These are phyloP conservation scores for Ptiloglossa arizonensis DNA, from an alignment of 1,140 invertebrate genomes.

Conservation along the genomic window DNA sequence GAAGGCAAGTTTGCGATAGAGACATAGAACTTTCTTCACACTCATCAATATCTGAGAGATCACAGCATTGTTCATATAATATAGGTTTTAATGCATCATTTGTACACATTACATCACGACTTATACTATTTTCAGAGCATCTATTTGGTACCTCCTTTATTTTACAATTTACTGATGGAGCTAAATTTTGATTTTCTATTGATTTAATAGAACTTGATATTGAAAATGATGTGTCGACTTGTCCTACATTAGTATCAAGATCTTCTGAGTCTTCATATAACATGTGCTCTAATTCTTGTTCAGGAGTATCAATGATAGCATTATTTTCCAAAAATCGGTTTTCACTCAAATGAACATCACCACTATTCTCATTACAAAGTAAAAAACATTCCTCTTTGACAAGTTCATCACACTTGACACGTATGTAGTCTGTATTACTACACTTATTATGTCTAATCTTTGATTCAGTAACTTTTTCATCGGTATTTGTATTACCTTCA, in stretches of 20 bases:
- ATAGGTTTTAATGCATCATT: conserved; percentile 51
- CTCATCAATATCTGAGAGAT: conserved; percentile 68
- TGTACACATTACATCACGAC: conserved; percentile 27
- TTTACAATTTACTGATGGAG: conserved; percentile 1
- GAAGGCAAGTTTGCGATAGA: conserved; percentile 47
- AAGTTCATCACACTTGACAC: conserved; percentile 40
- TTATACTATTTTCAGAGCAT: conserved; percentile 33
- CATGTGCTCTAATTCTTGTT: conserved; percentile 60
- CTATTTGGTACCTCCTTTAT: conserved; percentile 36
- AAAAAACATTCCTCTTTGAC: conserved; percentile 30
- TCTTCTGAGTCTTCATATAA: conserved; percentile 59
- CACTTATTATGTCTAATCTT: conserved; percentile 6
- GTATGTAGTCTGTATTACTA: conserved; percentile 37
- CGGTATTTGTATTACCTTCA: conserved; percentile 15
- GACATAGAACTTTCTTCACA: conserved; percentile 41
- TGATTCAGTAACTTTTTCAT: conserved; percentile 22
- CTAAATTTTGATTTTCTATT: conserved; percentile 7
- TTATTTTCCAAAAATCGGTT: conserved; percentile 45
- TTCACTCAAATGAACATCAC: conserved; percentile 36
- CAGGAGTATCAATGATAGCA: conserved; percentile 24
- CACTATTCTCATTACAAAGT: conserved; percentile 33
- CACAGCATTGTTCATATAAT: conserved; percentile 73
- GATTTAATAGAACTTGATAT: conserved; percentile 10
- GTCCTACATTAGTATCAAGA: conserved; percentile 17
- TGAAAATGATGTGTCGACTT: conserved; percentile 21